Percentiles rank a stretch among this genome's conserved stretches.
These are phyloP conservation scores for Muschampia plurimacula DNA, from an alignment of 2,888 invertebrate species.

Conservation along the genomic window DNA sequence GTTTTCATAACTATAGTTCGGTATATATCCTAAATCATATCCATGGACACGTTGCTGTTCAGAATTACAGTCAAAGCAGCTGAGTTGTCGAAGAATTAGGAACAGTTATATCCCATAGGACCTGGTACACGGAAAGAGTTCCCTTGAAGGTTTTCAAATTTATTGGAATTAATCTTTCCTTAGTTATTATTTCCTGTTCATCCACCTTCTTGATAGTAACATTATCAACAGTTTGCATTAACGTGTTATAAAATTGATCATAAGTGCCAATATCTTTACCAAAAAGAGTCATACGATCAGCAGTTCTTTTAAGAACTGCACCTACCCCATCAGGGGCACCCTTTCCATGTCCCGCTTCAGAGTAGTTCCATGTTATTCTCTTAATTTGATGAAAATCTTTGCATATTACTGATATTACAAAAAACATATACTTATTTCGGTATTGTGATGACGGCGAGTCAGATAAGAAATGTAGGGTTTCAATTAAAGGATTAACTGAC, in stretches of 20 bases:
- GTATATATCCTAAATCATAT: not conserved
- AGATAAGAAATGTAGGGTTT: constrained; percentile 35
- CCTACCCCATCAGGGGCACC: constrained; percentile 24
- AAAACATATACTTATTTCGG: constrained; percentile 38
- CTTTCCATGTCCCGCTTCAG: no score
- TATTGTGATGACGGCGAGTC: constrained; percentile 35
- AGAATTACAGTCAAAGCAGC: not conserved
- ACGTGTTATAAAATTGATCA: constrained; percentile 35
- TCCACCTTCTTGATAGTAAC: constrained; percentile 26
- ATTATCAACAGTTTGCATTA: constrained; percentile 29
- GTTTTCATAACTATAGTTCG: not conserved
- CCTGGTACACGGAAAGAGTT: constrained; percentile 44
- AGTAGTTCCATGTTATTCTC: not conserved
- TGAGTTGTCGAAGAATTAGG: not conserved
- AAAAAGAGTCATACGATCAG: constrained; percentile 37
- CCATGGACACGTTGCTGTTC: not conserved
- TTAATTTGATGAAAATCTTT: constrained; percentile 21
- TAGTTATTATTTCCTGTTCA: constrained; percentile 18
- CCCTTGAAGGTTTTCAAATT: constrained; percentile 42
- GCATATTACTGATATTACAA: constrained; percentile 22
- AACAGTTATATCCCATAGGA: constrained; percentile 40
- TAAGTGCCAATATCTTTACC: constrained; percentile 40
- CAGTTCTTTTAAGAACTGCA: constrained; percentile 42
- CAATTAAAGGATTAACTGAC: constrained; percentile 35
- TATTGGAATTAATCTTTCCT: constrained; percentile 38